phyloP scores from a whole-genome alignment of 2,888 invertebrate species.

The Drosophila suboccidentalis region DNA sequence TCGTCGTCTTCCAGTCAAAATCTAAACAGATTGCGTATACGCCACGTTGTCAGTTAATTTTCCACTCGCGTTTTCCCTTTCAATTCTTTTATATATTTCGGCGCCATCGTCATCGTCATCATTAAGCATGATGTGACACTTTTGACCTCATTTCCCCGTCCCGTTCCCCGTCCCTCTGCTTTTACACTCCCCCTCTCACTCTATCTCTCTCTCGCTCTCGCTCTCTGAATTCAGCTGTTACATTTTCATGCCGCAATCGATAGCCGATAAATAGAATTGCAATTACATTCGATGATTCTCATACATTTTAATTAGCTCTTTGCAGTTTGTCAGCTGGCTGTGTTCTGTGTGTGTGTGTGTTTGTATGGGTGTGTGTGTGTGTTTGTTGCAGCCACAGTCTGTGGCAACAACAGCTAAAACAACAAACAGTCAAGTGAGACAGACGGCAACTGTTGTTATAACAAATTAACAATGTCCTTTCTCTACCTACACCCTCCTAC shows the following conservation, averaged over 20 bases:
- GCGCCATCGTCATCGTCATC: constrained; percentile 75
- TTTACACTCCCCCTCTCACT: not conserved
- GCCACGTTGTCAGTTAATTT: constrained; percentile 73
- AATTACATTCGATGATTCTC: constrained; percentile 30
- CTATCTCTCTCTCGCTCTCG: no score
- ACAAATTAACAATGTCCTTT: constrained; percentile 70
- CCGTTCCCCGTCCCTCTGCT: no score
- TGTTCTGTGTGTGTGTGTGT: constrained; percentile 12
- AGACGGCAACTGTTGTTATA: constrained; percentile 63
- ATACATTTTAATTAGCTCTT: constrained; percentile 52
- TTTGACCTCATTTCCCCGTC: constrained; percentile 71
- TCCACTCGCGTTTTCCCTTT: constrained; percentile 47
- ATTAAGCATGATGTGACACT: constrained; percentile 84
- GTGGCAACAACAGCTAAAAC: constrained; percentile 43
- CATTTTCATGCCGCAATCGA: constrained; percentile 42
- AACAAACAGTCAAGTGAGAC: constrained; percentile 45
- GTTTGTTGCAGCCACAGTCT: constrained; percentile 20
- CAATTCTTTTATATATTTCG: constrained; percentile 45
- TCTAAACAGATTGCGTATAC: constrained; percentile 68
- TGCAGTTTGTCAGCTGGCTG: constrained; percentile 19
- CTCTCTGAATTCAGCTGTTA: constrained; percentile 4
- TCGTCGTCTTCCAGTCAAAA: constrained; percentile 14
- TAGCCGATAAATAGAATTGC: constrained; percentile 49
- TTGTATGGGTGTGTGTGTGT: constrained; percentile 1
- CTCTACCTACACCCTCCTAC: not conserved